A percentile compares a stretch with the other conserved stretches of the same genome.
phyloP scores from a whole-genome alignment of 1,140 invertebrate genomes.

The Drosophila mayri region DNA sequence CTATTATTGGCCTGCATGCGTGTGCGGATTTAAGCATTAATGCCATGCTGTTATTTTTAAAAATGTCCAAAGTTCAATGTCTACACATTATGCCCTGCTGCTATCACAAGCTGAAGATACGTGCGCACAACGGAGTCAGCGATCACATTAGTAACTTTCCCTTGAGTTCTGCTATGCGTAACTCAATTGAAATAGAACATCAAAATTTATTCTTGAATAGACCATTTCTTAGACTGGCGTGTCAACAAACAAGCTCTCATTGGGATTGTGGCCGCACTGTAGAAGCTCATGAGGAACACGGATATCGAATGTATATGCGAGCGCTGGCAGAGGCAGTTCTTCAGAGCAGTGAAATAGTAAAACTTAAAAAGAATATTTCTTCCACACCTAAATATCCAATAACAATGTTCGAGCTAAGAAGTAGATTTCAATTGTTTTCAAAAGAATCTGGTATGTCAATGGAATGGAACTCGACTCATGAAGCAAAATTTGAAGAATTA shows the following conservation, averaged over 20 bases:
- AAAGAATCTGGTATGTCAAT: conserved; percentile 3
- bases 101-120: conserved; percentile 90
- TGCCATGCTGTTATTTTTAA: conserved; percentile 89
- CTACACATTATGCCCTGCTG: conserved; percentile 93
- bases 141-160: conserved; percentile 87
- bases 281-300: conserved; percentile 48
- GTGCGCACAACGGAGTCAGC: background rate
- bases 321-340: conserved; percentile 57
- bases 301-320: conserved; percentile 68
- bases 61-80: conserved; percentile 86
- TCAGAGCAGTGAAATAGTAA: conserved; percentile 38
- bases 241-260: conserved; percentile 66
- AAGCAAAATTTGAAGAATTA: conserved; percentile 41
- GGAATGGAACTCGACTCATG: conserved; percentile 47
- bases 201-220: conserved; percentile 85
- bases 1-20: conserved; percentile 90
- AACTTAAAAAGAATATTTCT: background rate
- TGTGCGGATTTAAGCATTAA: conserved; percentile 93
- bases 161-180: conserved; percentile 84
- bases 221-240: conserved; percentile 89
- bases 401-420: conserved; percentile 25
- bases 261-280: conserved; percentile 47
- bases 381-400: background rate
- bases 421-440: conserved; percentile 32
- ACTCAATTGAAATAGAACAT: background rate